Base-by-base conservation (phyloP, 2,888 invertebrate species). In the Bellardia bayeri region DNA sequence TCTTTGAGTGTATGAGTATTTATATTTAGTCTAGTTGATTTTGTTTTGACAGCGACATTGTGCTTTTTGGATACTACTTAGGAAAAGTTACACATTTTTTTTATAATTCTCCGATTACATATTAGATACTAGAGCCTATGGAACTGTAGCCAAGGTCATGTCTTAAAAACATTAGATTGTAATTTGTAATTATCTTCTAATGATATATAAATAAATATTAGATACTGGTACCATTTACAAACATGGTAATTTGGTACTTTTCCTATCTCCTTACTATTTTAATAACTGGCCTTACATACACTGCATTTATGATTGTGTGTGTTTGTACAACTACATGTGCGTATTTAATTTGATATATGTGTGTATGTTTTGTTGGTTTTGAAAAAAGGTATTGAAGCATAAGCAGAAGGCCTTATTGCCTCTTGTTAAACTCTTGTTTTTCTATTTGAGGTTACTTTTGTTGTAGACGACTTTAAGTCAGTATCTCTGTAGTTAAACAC, bases 341-440 rank as follows among this genome's bases (percentile, higher is more conserved):
- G 42, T 76, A 51, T 71, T 58, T 81, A 66, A 2, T 42, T 42
- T 56, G 33, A 14, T 45, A 11, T 45, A 5, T 23, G 4, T n/a
- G 7, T 54, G 54, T 61, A 61, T 66, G 40, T 37, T 14, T 56
- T 79, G 79, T 74, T 84, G 58, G 33, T 54, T 83, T 84, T 54
- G 13, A 74, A 79, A 51, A 87, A 82, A 84, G 87, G 87, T 84
- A 87, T 87, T 84, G 87, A 84, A 84, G 84, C 87, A 78, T 74
- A 87, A 84, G 84, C 81, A 82, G 84, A 87, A 82, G 78, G 81
- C 76, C 82, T 87, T 87, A 87, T 87, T 84, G 78, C 66, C 74
- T 82, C 84, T 84, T 87, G 87, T 84, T 87, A 68, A 82, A 81
- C 68, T 87, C 58, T 84, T 86, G 87, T 84, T 87, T 87, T 84